Evolutionary conservation across 2,888 invertebrate genomes (phyloP), one percentile per base, ranked within the genome.

Genomic region (Cepaea hortensis): DNA sequence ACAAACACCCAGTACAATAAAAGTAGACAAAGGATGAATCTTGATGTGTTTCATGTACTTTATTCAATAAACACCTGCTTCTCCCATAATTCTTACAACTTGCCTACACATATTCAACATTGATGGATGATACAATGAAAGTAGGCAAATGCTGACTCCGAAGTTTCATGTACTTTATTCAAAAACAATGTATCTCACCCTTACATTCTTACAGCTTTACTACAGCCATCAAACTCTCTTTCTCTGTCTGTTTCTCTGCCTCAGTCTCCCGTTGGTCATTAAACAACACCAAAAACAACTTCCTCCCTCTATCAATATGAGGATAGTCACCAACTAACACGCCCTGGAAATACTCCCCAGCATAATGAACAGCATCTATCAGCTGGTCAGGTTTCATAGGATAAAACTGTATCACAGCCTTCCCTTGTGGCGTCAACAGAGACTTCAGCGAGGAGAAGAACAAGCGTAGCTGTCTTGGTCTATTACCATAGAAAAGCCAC

Each of bases 381-480:
- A 89, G 82, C 50, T 90, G 88, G 18, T 23, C 65, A 18, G 70
- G 23, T 81, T 79, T 88, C 13, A 73, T 76, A 15, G 90, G 89
- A 81, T 90, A 90, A 85, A 90, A 90, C 85, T 90, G 90, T 46
- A 89, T 83, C 48, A 88, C 87, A 85, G 87, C 88, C 46, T 62
- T 81, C 11, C 89, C 88, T n/a, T 80, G 61, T 5, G 87, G 88
- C 20, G 72, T 72, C 48, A 90, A 72, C 55, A 88, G 80, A 50
- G 62, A 68, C 50, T 84, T 87, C 46, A 90, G 75, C 3, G 88
- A 88, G 11, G 79, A 73, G 76, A 89, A 90, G 73, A 90, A 88
- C 15, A 70, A 46, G 20, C 79, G 18, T 73, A 90, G 65, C 72
- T 86, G 80, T 5, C 18, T 72, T 3, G 85, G 48, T 13, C 81